Evolutionary conservation across 2,797 vertebrate species (phyloP).

Genomic region (Notolabrus celidotus): DNA sequence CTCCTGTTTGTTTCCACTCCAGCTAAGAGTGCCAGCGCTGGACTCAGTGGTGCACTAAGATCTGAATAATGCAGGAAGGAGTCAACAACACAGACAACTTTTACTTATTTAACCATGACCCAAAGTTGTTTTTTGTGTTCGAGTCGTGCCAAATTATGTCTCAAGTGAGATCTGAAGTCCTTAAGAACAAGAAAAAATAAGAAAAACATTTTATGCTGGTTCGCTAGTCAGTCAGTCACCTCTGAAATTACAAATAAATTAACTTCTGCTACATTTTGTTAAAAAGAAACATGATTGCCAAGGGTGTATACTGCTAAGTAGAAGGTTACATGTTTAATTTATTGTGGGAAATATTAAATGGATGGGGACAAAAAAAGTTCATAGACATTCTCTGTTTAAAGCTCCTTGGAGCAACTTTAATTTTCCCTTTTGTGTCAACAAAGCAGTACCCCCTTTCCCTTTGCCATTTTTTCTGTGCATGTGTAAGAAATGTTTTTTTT

Average conservation of each 20-base stretch:
- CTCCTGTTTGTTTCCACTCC: conserved; percentile 19
- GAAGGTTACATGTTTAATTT: neutral
- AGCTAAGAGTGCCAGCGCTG: conserved; percentile 2
- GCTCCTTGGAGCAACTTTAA: too few relatives aligned
- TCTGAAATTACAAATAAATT: neutral
- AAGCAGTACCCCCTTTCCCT: too few relatives aligned
- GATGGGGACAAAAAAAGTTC: too few relatives aligned
- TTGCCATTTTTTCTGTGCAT: too few relatives aligned
- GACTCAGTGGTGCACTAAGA: neutral
- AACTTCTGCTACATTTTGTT: too few relatives aligned
- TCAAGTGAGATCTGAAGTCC: conserved; percentile 8
- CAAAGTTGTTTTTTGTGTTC: conserved; percentile 15
- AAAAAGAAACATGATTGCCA: neutral
- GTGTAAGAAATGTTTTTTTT: too few relatives aligned
- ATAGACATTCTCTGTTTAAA: neutral
- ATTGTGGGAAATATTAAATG: neutral
- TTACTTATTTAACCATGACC: conserved; percentile 14
- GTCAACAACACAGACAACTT: neutral
- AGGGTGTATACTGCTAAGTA: neutral
- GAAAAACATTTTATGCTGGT: neutral
- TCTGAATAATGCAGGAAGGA: conserved; percentile 40
- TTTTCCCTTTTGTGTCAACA: too few relatives aligned
- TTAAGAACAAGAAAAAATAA: neutral
- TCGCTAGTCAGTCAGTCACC: neutral
- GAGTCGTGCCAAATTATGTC: neutral